A percentile compares a stretch with the other conserved stretches of the same genome.
These are phyloP conservation scores for Axinella damicornis DNA, from an alignment of 37 sponge, comb jelly and placozoan species.

Conservation along the genomic window DNA sequence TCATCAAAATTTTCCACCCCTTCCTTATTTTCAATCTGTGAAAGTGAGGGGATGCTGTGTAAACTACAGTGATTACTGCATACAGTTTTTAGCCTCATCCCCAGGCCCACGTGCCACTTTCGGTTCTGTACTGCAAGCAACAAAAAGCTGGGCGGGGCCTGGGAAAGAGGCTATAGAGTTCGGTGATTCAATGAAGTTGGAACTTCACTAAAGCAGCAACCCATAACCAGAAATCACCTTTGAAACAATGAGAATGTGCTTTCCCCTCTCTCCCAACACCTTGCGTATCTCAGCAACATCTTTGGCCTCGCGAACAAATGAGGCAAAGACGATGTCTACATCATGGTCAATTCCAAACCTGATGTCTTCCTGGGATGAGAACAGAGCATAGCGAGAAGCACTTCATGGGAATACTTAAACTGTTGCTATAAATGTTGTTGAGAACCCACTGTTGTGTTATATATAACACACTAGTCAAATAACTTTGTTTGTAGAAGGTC, in stretches of 20 bases:
- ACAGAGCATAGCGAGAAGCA: conserved; percentile 20
- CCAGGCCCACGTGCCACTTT: no score
- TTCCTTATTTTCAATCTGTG: conserved; percentile 94
- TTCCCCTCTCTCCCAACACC: conserved; percentile 83
- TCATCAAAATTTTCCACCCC: conserved; percentile 94
- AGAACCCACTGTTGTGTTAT: no score
- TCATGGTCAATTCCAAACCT: conserved; percentile 91
- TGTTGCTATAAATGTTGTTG: no score
- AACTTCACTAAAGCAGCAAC: no score
- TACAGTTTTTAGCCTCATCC: no score
- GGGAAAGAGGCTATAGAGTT: no score
- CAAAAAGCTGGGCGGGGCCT: not conserved
- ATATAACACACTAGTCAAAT: no score
- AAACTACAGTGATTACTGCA: no score
- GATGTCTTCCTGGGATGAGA: conserved; percentile 64
- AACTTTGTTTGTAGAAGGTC: no score
- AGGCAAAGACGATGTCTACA: conserved; percentile 95
- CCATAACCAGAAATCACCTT: conserved; percentile 78
- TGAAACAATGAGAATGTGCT: conserved; percentile 83
- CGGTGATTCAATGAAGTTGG: no score
- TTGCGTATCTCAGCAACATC: conserved; percentile 73
- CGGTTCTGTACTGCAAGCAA: not conserved
- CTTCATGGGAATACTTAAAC: no score
- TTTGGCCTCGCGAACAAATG: conserved; percentile 90
- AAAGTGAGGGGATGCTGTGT: not conserved